These are phyloP conservation scores for Halcyon smyrnensis DNA, from an alignment of 2,797 vertebrate species.

Conservation along the genomic window DNA sequence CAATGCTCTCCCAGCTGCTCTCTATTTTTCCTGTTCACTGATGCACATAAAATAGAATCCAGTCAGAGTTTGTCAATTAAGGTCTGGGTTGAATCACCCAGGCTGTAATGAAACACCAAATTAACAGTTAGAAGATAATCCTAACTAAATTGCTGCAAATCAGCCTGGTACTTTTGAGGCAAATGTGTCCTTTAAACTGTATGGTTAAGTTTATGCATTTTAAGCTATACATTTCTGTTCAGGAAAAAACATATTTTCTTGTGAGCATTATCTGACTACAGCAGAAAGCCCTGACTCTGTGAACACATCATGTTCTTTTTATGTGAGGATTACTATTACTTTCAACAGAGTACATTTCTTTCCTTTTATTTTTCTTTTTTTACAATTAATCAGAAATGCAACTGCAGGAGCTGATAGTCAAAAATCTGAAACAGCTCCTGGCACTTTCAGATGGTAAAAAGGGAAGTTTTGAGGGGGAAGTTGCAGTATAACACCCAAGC, in stretches of 20 bases:
- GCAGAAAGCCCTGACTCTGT: not conserved
- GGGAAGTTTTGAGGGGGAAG: not conserved
- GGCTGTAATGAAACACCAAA: constrained; percentile 40
- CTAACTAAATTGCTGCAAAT: not conserved
- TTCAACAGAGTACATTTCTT: not conserved
- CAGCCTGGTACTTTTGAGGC: not conserved
- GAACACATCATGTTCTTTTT: not conserved
- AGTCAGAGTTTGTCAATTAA: constrained; percentile 76
- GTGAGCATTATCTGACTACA: not conserved
- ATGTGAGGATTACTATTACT: not conserved
- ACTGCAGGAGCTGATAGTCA: not conserved
- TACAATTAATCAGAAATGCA: not conserved
- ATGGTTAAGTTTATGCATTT: not conserved
- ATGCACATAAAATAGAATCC: constrained; percentile 72
- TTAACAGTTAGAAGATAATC: constrained; percentile 35
- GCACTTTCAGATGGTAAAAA: not conserved
- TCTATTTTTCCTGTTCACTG: constrained; percentile 73
- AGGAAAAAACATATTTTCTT: not conserved
- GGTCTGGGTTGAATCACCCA: constrained; percentile 37
- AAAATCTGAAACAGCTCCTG: constrained; percentile 56
- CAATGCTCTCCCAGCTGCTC: constrained; percentile 53
- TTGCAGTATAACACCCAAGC: constrained; percentile 56
- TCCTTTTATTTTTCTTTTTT: not conserved
- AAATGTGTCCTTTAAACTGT: not conserved
- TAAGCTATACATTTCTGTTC: not conserved